Percentiles rank a stretch among this genome's conserved stretches.
These are phyloP conservation scores for Chrysomallon squamiferum DNA, from an alignment of 1,140 invertebrate species.

Conservation along the genomic window DNA sequence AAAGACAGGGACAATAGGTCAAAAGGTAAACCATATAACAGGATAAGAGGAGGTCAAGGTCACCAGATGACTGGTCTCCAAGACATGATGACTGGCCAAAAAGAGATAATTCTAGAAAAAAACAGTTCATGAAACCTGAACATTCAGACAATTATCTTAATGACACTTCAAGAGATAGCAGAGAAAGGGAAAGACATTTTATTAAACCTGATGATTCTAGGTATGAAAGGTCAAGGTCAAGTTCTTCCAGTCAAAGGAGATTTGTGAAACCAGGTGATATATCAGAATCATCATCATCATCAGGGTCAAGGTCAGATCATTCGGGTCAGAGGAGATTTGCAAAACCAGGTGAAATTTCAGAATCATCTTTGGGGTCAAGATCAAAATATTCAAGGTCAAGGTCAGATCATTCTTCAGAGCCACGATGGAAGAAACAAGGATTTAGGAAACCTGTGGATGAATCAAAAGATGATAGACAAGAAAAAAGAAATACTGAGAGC, in stretches of 20 bases:
- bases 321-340: slow-evolving; percentile 7
- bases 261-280: slow-evolving; percentile 14
- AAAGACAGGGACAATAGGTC: too few relatives aligned
- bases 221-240: background rate
- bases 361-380: background rate
- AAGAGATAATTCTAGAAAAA: slow-evolving; percentile 3
- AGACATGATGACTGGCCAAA: slow-evolving; percentile 1
- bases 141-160: slow-evolving; percentile 12
- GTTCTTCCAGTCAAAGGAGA: background rate
- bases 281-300: slow-evolving; percentile 2
- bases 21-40: too few relatives aligned
- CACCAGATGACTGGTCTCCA: background rate
- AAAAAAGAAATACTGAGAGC: background rate
- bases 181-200: slow-evolving; percentile 2
- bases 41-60: slow-evolving; percentile 10
- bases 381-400: background rate
- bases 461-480: background rate
- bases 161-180: background rate
- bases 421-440: slow-evolving; percentile 32
- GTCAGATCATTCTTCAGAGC: slow-evolving; percentile 9
- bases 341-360: slow-evolving; percentile 11
- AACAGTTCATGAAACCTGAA: slow-evolving; percentile 40
- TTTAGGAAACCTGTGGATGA: slow-evolving; percentile 17
- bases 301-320: background rate
- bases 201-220: background rate